Percentiles rank a stretch among this genome's conserved stretches.
Evolutionary conservation across 2,888 invertebrate species (phyloP).

Genomic region (Andrena praecox): DNA sequence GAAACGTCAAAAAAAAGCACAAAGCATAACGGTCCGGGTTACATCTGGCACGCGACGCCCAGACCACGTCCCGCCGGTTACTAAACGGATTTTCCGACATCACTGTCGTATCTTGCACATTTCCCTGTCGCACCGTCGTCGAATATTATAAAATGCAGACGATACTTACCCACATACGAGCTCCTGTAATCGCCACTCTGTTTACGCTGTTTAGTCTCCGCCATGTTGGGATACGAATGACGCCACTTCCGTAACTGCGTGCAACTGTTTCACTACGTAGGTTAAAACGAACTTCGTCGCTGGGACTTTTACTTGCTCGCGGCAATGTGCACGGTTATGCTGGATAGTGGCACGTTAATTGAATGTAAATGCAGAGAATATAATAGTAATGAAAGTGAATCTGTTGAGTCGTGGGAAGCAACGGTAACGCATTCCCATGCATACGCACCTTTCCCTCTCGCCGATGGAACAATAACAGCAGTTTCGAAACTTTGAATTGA

Average conservation of each 20-base stretch:
- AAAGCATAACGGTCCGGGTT: slow-evolving; percentile 59
- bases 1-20: slow-evolving; percentile 61
- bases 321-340: slow-evolving; percentile 29
- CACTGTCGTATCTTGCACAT: neutral
- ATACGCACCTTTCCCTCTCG: slow-evolving; percentile 34
- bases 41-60: slow-evolving; percentile 70
- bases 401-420: slow-evolving; percentile 32
- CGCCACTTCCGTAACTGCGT: slow-evolving; percentile 80
- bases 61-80: neutral
- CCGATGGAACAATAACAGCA: slow-evolving; percentile 4
- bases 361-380: slow-evolving; percentile 57
- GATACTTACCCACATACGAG: slow-evolving; percentile 83
- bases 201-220: slow-evolving; percentile 86
- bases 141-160: slow-evolving; percentile 31
- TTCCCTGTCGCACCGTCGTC: neutral
- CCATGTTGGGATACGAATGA: slow-evolving; percentile 84
- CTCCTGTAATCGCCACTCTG: slow-evolving; percentile 84
- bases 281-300: slow-evolving; percentile 60
- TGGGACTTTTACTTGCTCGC: slow-evolving; percentile 35
- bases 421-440: slow-evolving; percentile 37
- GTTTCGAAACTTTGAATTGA: slow-evolving; percentile 36
- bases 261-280: slow-evolving; percentile 70
- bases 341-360: slow-evolving; percentile 43
- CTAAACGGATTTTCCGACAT: neutral
- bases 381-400: slow-evolving; percentile 55